Percentiles rank a stretch among this genome's conserved stretches.
These are phyloP conservation scores for Ochropleura plecta DNA, from an alignment of 2,888 invertebrate species.

Conservation along the genomic window DNA sequence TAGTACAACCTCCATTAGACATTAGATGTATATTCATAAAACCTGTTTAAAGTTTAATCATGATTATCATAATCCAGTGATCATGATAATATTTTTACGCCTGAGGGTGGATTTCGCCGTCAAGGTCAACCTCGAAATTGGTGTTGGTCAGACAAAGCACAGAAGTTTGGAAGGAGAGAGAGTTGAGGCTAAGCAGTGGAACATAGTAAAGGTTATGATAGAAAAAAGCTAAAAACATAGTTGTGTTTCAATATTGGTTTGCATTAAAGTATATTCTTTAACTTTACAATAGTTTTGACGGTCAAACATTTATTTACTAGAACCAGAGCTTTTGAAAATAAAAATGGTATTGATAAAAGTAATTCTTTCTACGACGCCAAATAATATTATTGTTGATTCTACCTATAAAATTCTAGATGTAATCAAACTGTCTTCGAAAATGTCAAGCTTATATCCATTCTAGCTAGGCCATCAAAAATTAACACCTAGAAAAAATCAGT, in stretches of 20 bases:
- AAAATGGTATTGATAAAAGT: background rate
- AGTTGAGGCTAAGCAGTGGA: no score
- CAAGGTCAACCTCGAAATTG: no score
- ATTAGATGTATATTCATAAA: background rate
- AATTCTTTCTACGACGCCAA: background rate
- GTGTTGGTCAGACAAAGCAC: no score
- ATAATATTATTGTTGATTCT: background rate
- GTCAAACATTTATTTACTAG: background rate
- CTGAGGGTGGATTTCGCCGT: no score
- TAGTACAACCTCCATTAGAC: background rate
- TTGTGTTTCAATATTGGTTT: no score
- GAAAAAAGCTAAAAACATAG: no score
- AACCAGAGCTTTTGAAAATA: background rate
- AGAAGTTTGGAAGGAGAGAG: no score
- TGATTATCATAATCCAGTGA: background rate
- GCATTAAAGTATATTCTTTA: background rate
- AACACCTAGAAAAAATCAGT: conserved; percentile 28
- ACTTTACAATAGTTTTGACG: background rate
- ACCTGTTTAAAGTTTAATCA: background rate
- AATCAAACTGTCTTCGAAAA: background rate
- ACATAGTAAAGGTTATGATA: no score
- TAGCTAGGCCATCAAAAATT: conserved; percentile 24
- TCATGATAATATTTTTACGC: no score
- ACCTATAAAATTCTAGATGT: background rate
- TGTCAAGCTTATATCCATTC: conserved; percentile 9